phyloP scores from a whole-genome alignment of 1,140 invertebrate genomes.

The Heterodera schachtii region DNA sequence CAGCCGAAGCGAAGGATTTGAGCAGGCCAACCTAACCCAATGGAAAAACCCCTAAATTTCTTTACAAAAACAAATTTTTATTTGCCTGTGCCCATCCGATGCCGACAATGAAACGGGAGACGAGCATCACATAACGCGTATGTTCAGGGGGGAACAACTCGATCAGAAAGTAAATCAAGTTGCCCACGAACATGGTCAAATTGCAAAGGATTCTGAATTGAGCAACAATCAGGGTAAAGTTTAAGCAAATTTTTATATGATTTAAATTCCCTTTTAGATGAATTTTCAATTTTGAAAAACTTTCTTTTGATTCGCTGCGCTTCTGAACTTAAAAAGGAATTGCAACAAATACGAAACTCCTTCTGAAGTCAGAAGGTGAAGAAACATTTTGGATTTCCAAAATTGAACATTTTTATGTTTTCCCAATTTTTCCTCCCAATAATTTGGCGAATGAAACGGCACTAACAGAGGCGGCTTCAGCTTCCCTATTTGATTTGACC shows the following conservation, averaged over 20 bases:
- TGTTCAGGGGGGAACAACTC: conserved; percentile 24
- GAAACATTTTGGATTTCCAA: no score
- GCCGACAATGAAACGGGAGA: conserved; percentile 44
- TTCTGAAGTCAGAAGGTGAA: no score
- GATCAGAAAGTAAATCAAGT: conserved; percentile 34
- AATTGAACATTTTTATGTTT: no score
- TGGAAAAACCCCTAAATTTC: neutral
- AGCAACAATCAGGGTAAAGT: neutral
- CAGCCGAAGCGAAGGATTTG: conserved; percentile 38
- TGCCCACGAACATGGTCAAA: conserved; percentile 36
- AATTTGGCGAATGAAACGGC: neutral
- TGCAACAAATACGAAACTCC: no score
- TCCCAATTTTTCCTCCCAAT: no score
- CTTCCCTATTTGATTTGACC: conserved; percentile 30
- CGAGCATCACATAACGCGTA: conserved; percentile 35
- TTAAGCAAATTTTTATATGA: neutral
- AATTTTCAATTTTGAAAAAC: no score
- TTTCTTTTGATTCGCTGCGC: no score
- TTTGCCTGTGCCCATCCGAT: conserved; percentile 31
- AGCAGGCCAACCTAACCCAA: conserved; percentile 31
- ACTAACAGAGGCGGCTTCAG: conserved; percentile 30
- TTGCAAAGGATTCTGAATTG: conserved; percentile 33
- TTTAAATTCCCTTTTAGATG: no score
- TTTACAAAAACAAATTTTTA: neutral
- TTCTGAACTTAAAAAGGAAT: no score